These are phyloP conservation scores for Axis porcinus DNA, from an alignment of 2,113 vertebrate species.

Conservation along the genomic window DNA sequence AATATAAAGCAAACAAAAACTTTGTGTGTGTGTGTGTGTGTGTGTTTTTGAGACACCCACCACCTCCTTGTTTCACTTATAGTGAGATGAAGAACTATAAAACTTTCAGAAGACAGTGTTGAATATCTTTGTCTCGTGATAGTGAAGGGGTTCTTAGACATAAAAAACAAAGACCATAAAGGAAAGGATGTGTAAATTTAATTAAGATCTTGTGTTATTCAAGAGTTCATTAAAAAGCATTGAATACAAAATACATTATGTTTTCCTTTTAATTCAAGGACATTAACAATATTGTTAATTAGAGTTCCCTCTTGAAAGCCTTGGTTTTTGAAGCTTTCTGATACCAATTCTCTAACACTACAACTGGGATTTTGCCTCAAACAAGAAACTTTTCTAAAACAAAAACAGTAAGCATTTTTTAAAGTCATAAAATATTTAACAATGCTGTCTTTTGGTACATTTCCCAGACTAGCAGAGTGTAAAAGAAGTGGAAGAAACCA, in stretches of 20 bases:
- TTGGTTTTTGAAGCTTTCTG: background rate
- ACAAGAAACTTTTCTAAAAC: background rate
- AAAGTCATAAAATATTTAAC: conserved; percentile 37
- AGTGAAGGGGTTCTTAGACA: background rate
- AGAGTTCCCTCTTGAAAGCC: background rate
- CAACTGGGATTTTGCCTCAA: background rate
- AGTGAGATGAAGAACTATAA: background rate
- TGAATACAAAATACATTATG: background rate
- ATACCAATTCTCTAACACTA: background rate
- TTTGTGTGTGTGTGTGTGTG: background rate
- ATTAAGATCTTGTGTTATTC: background rate
- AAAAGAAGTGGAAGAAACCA: background rate
- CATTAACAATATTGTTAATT: background rate
- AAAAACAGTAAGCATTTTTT: background rate
- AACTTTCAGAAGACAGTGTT: background rate
- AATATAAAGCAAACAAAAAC: background rate
- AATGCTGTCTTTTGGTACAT: background rate
- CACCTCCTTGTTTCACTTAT: background rate
- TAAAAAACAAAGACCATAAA: background rate
- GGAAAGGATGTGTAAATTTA: background rate
- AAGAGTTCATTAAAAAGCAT: background rate
- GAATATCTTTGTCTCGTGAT: background rate
- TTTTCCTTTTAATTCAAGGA: background rate
- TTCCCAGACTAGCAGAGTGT: background rate
- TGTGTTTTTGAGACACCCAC: background rate